These are phyloP conservation scores for Promerops cafer DNA, from an alignment of 2,113 vertebrate species.

Conservation along the genomic window DNA sequence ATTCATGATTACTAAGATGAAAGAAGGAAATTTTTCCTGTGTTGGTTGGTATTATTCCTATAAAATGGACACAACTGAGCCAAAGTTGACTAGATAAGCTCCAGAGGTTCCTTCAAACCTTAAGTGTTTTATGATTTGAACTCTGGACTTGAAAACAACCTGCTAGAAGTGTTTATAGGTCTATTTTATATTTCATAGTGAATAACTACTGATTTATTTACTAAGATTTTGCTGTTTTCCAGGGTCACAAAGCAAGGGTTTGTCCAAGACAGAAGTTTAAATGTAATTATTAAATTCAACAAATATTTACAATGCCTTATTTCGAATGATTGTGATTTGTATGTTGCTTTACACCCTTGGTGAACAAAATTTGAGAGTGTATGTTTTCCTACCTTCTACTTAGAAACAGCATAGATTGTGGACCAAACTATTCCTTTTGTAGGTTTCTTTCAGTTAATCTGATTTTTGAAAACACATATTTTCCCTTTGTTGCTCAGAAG, in stretches of 20 bases:
- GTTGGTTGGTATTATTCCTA: background rate
- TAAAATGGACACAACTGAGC: background rate
- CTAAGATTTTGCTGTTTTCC: background rate
- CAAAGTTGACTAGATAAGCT: background rate
- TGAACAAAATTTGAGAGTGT: background rate
- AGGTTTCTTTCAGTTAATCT: background rate
- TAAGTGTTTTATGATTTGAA: background rate
- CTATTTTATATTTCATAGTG: background rate
- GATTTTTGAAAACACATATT: background rate
- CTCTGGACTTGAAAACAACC: background rate
- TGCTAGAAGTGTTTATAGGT: background rate
- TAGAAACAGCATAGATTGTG: background rate
- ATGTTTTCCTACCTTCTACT: background rate
- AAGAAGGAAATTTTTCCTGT: background rate
- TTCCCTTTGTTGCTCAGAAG: background rate
- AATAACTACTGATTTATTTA: background rate
- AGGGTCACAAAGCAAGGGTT: background rate
- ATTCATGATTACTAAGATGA: background rate
- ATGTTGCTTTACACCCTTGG: background rate
- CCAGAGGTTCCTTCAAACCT: background rate
- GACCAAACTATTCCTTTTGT: background rate
- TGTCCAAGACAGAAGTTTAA: background rate
- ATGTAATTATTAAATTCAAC: background rate
- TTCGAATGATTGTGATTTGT: background rate
- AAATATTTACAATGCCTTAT: background rate